Evolutionary conservation across 2,113 vertebrate species (phyloP).

Genomic region (Syngnathoides biaculeatus): DNA sequence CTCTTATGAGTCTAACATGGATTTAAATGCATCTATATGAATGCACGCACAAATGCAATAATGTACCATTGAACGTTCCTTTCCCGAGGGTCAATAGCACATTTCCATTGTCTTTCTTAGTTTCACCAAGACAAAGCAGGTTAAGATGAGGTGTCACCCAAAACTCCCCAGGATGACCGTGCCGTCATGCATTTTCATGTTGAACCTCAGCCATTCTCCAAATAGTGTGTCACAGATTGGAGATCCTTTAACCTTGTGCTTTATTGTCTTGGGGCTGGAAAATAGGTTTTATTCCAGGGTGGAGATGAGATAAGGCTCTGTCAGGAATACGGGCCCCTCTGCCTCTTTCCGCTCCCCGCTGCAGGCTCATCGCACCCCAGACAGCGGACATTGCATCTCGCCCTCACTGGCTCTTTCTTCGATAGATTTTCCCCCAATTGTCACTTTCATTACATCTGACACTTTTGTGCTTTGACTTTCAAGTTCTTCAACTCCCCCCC

Average conservation of each 20-base stretch:
- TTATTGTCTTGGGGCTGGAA: slow-evolving; percentile 71
- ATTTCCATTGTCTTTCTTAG: slow-evolving; percentile 1
- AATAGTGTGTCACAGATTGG: slow-evolving; percentile 68
- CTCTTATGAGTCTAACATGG: too few relatives aligned
- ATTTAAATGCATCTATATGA: background rate
- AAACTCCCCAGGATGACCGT: slow-evolving; percentile 15
- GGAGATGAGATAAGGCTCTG: slow-evolving; percentile 73
- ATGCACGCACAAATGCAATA: background rate
- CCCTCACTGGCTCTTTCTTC: slow-evolving; percentile 34
- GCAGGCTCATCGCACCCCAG: slow-evolving; percentile 65
- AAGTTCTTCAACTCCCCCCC: slow-evolving; percentile 47
- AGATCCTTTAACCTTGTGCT: slow-evolving; percentile 69
- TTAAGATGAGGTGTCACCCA: slow-evolving; percentile 24
- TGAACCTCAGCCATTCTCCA: slow-evolving; percentile 57
- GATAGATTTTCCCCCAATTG: slow-evolving; percentile 55
- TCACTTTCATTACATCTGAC: slow-evolving; percentile 52
- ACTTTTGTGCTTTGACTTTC: slow-evolving; percentile 60
- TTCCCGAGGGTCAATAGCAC: background rate
- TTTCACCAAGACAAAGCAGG: background rate
- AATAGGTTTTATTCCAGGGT: slow-evolving; percentile 72
- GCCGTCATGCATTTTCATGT: slow-evolving; percentile 70
- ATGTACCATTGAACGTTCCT: background rate
- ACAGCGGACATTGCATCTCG: slow-evolving; percentile 53
- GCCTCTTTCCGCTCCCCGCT: slow-evolving; percentile 59
- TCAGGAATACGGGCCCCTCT: slow-evolving; percentile 62